phyloP scores from a whole-genome alignment of 2,113 vertebrate species.

The Pangasianodon hypophthalmus region DNA sequence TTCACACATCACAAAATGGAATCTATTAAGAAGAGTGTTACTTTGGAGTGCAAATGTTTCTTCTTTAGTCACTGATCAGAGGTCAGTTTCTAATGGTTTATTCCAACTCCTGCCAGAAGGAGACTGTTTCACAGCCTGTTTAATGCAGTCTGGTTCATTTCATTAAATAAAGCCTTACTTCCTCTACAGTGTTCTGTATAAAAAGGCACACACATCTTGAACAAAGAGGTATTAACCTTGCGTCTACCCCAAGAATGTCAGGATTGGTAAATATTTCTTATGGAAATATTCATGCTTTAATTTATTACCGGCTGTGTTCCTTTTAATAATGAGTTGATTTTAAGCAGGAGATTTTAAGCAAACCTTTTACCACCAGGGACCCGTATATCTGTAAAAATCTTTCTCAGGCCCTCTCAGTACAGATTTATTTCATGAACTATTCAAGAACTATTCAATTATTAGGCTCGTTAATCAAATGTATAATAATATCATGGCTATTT shows the following conservation, averaged over 20 bases:
- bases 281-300: constrained; percentile 7
- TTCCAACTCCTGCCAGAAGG: neutral
- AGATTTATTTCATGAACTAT: neutral
- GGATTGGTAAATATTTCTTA: constrained; percentile 35
- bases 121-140: neutral
- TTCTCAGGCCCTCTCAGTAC: neutral
- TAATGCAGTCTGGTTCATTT: neutral
- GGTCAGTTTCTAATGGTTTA: neutral
- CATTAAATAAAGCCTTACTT: neutral
- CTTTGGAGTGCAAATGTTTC: neutral
- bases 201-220: neutral
- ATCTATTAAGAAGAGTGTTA: neutral
- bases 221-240: neutral
- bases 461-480: neutral
- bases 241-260: neutral
- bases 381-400: neutral
- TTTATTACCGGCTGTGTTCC: neutral
- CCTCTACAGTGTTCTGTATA: neutral
- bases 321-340: neutral
- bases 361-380: neutral
- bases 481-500: neutral
- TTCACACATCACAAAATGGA: neutral
- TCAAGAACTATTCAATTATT: neutral
- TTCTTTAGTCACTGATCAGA: neutral
- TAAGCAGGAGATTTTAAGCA: neutral